phyloP scores from a whole-genome alignment of 2,797 vertebrate species.

The Scleropages formosus region DNA sequence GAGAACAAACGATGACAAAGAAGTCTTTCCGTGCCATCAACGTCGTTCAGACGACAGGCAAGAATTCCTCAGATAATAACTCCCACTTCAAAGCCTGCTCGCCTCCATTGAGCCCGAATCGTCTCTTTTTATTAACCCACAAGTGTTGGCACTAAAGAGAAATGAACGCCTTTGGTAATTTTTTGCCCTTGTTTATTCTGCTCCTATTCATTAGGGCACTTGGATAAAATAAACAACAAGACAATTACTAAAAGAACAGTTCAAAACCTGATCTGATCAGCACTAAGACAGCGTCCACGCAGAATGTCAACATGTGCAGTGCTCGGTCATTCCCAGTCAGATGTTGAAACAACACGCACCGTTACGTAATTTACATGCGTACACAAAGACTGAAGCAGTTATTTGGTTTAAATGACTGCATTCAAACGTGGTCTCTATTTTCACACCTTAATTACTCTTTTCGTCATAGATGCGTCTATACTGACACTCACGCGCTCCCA shows the following conservation, averaged over 20 bases:
- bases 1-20: conserved; percentile 93
- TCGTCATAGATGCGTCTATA: no score
- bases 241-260: conserved; percentile 83
- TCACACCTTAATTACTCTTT: no score
- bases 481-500: no score
- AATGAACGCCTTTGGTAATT: conserved; percentile 80
- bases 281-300: conserved; percentile 49
- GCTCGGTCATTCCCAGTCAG: conserved; percentile 29
- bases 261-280: conserved; percentile 71
- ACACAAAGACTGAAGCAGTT: not conserved
- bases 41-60: conserved; percentile 95
- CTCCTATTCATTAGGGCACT: conserved; percentile 78
- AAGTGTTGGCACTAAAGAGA: conserved; percentile 85
- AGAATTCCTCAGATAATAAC: conserved; percentile 97
- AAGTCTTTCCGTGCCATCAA: conserved; percentile 94
- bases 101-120: conserved; percentile 92
- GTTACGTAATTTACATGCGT: not conserved
- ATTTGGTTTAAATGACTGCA: no score
- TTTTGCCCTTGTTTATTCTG: conserved; percentile 77
- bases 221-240: conserved; percentile 87
- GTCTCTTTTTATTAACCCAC: conserved; percentile 83
- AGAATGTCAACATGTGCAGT: conserved; percentile 43
- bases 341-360: no score
- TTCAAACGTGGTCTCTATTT: no score
- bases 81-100: conserved; percentile 88